Evolutionary conservation across 2,888 invertebrate genomes (phyloP).

Genomic region (Coelinius sp.): DNA sequence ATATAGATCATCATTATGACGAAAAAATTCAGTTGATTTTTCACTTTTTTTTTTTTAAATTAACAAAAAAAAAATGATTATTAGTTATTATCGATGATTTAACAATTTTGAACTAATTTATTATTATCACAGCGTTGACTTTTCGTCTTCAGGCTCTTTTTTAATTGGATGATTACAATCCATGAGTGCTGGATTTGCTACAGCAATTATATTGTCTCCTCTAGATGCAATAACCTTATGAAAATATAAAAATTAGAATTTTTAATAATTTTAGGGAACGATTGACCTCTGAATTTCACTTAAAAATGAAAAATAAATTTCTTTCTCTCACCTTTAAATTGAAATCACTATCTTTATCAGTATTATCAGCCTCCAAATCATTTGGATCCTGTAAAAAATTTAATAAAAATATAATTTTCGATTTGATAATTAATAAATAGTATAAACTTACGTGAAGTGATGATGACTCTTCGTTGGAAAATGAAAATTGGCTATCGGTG

Average conservation of each 20-base stretch:
- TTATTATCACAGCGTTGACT: constrained; percentile 65
- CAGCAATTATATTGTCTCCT: constrained; percentile 90
- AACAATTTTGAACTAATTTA: constrained; percentile 39
- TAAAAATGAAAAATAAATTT: not conserved
- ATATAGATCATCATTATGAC: constrained; percentile 41
- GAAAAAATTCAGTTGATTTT: constrained; percentile 8
- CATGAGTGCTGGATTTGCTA: constrained; percentile 86
- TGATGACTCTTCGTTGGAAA: constrained; percentile 67
- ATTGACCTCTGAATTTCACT: not conserved
- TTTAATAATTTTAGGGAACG: too few species aligned
- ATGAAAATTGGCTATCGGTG: constrained; percentile 68
- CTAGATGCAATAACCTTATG: constrained; percentile 85
- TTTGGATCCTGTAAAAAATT: constrained; percentile 65
- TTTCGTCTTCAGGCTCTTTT: constrained; percentile 67
- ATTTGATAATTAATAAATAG: not conserved
- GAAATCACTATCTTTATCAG: constrained; percentile 67
- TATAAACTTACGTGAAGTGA: constrained; percentile 61
- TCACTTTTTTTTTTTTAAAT: constrained; percentile 19
- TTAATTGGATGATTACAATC: constrained; percentile 68
- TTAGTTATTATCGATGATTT: constrained; percentile 30
- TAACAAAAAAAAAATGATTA: not conserved
- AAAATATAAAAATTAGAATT: not conserved
- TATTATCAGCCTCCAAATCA: constrained; percentile 63
- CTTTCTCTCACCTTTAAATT: constrained; percentile 63
- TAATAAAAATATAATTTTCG: too few species aligned